Conservation (phyloP, 2,888 invertebrate genomes). For the Cryptops parisi region DNA sequence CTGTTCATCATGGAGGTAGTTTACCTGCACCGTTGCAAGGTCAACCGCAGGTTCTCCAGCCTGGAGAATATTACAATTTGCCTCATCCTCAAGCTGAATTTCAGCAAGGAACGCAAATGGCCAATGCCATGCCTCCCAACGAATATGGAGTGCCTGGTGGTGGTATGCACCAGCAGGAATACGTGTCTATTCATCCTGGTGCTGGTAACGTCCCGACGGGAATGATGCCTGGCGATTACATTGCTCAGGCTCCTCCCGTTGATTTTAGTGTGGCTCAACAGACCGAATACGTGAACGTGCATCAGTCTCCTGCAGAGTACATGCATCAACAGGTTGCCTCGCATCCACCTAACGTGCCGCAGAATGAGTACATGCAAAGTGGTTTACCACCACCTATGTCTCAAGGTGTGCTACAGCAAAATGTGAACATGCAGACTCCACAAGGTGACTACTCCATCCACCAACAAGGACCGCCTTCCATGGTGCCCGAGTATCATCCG, state of each 20-base stretch:
- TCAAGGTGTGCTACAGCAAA: background rate
- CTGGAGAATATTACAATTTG: slow-evolving; percentile 32
- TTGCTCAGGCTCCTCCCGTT: background rate
- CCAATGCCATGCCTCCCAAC: background rate
- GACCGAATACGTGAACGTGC: slow-evolving; percentile 1
- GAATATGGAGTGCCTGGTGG: background rate
- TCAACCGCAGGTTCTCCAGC: slow-evolving; percentile 19
- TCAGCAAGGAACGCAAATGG: slow-evolving; percentile 1
- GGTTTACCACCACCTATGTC: background rate
- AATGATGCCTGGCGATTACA: slow-evolving; percentile 4
- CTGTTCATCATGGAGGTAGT: slow-evolving; percentile 10
- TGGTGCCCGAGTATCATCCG: background rate
- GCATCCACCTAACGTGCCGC: background rate
- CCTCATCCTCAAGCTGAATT: slow-evolving; percentile 7
- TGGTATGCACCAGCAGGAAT: background rate
- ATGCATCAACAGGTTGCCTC: slow-evolving; percentile 2
- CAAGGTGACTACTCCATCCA: slow-evolving; percentile 6
- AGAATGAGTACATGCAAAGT: slow-evolving; percentile 1
- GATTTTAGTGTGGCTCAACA: background rate
- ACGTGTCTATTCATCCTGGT: background rate
- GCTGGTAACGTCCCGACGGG: background rate
- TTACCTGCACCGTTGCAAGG: slow-evolving; percentile 6
- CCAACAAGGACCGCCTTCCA: background rate
- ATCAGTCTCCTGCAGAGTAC: background rate
- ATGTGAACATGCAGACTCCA: background rate